Evolutionary conservation across 2,888 invertebrate species (phyloP).

Genomic region (Acanthosepion esculentum): DNA sequence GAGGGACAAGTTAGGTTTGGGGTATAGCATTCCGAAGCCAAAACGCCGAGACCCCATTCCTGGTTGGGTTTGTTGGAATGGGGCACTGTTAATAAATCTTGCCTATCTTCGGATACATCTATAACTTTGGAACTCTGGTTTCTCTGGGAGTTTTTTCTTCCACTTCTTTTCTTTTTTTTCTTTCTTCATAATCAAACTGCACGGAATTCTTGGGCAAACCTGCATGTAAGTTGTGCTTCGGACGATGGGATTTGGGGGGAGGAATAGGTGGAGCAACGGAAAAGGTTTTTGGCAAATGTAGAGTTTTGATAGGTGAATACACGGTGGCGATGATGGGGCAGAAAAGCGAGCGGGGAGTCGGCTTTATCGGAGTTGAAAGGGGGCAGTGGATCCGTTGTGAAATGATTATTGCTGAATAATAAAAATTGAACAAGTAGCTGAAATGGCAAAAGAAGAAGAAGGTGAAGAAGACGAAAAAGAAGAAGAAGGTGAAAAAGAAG

Average conservation of each 20-base stretch:
- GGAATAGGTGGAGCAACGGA: not conserved
- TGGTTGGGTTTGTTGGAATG: not conserved
- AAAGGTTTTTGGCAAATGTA: not conserved
- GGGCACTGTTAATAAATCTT: not conserved
- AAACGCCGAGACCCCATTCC: not conserved
- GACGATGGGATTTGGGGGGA: not conserved
- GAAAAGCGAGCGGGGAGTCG: not conserved
- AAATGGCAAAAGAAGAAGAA: not conserved
- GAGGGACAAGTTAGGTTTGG: not conserved
- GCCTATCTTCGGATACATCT: slow-evolving; percentile 7
- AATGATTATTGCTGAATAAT: not conserved
- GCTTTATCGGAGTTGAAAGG: not conserved
- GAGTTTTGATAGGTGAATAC: not conserved
- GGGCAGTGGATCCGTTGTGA: not conserved
- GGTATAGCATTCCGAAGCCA: not conserved
- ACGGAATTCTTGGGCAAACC: not conserved
- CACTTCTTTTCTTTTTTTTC: not conserved
- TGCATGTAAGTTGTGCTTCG: not conserved
- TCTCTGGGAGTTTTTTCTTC: not conserved
- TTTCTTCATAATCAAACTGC: not conserved
- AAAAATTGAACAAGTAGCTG: not conserved
- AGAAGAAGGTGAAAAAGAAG: slow-evolving; percentile 33
- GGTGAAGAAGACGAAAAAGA: not conserved
- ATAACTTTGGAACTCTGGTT: not conserved
- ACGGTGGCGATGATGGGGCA: not conserved